phyloP scores from a whole-genome alignment of 92 coral and sea anemone genomes.

The Epizoanthus ramosus region DNA sequence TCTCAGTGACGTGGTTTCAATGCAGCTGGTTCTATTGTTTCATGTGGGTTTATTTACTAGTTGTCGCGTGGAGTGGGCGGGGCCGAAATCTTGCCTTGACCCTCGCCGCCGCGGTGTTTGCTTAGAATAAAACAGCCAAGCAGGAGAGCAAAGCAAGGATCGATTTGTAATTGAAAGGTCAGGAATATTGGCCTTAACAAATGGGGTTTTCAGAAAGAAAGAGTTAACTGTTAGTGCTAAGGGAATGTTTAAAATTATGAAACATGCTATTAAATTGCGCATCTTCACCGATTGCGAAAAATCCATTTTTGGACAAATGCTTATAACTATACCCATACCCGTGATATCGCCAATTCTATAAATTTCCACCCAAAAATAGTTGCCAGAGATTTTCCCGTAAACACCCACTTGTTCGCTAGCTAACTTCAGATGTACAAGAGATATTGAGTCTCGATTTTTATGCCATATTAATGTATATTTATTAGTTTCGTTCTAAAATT shows the following conservation, averaged over 20 bases:
- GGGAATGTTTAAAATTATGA: background rate
- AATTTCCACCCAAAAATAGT: background rate
- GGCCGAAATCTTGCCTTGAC: constrained; percentile 10
- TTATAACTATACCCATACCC: too few species aligned
- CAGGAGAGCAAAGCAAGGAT: background rate
- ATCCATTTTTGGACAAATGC: too few species aligned
- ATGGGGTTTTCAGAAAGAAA: background rate
- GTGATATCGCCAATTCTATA: constrained; percentile 1
- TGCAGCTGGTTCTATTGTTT: background rate
- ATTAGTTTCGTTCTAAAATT: constrained; percentile 2
- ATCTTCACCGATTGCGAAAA: too few species aligned
- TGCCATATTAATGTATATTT: constrained; percentile 1
- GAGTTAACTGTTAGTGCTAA: background rate
- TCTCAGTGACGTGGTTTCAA: background rate
- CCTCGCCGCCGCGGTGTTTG: too few species aligned
- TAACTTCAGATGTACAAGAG: too few species aligned
- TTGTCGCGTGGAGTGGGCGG: constrained; percentile 9
- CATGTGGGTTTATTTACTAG: background rate
- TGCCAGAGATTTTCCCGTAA: background rate
- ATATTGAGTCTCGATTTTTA: background rate
- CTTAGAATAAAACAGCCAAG: too few species aligned
- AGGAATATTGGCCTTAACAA: constrained; percentile 10
- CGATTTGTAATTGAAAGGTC: constrained; percentile 18
- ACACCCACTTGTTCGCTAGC: too few species aligned
- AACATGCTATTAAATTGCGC: background rate